These are phyloP conservation scores for Microhierax caerulescens DNA, from an alignment of 2,797 vertebrate genomes.

Conservation along the genomic window DNA sequence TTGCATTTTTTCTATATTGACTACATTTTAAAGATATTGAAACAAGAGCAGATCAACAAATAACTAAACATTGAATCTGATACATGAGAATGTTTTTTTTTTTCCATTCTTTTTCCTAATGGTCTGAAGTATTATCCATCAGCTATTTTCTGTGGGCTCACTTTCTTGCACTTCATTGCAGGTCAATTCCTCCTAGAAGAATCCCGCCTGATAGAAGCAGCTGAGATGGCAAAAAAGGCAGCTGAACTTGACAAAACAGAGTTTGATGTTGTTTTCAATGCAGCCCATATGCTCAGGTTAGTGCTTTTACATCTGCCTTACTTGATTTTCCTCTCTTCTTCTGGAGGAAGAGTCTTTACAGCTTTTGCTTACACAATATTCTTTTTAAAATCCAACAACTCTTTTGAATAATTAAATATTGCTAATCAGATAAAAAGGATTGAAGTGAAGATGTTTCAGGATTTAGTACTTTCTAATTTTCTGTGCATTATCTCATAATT, in stretches of 20 bases:
- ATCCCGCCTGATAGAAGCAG: slow-evolving; percentile 91
- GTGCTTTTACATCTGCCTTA: slow-evolving; percentile 37
- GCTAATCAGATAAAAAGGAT: neutral
- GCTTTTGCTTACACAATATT: neutral
- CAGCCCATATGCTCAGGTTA: slow-evolving; percentile 98
- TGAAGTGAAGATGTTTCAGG: neutral
- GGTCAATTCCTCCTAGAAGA: slow-evolving; percentile 98
- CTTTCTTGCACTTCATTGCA: slow-evolving; percentile 56
- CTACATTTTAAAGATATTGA: neutral
- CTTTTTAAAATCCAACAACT: neutral
- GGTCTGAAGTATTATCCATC: neutral
- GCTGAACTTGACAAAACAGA: slow-evolving; percentile 90
- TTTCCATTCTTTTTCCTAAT: neutral
- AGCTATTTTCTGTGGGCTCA: neutral
- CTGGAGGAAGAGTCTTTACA: neutral
- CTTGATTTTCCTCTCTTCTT: neutral
- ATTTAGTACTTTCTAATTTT: neutral
- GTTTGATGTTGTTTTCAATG: slow-evolving; percentile 98
- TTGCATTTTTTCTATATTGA: neutral
- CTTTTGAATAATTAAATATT: neutral
- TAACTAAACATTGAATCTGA: neutral
- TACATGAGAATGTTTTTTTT: no score
- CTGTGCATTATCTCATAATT: neutral
- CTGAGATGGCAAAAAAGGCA: slow-evolving; percentile 96
- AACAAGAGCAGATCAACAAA: neutral